Base-by-base conservation (phyloP, 1,140 invertebrate genomes). In the Temnothorax nylanderi region DNA sequence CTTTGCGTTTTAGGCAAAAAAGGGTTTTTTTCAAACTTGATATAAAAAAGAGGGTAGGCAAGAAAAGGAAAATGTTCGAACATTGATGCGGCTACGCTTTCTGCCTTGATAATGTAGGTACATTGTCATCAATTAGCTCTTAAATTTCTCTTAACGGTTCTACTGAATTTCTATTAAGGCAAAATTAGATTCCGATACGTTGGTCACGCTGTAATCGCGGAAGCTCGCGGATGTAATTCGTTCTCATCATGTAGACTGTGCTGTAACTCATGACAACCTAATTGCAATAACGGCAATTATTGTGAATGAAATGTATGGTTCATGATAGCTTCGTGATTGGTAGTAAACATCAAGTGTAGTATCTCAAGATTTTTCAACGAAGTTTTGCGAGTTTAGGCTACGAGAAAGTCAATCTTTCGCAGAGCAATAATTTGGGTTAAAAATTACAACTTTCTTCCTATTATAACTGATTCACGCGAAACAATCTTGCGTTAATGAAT, bases 221-320 rank as follows among this genome's bases (percentile, higher is more conserved):
- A 32, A 32, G 26, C 37, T n/a, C 75, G 21, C 41, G 65, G 41
- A 47, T 26, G 41, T 64, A 64, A 64, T 77, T 47, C 75, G 21
- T 32, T 77, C 37, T 64, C 75, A 64, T 77, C 37, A 64, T 77
- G 41, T 49, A 64, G 8, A 64, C 41, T 47, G 6, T 37, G 76
- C 58, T n/a, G n/a, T 64, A 78, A 65, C 41, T 64, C 75, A 78
- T 32, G 37, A 47, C 41, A 47, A 44, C 3, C 37, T 65, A 65
- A 78, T 78, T 78, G 58, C 60, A 49, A 76, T 62, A 77, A 77
- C 41, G 41, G 41, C 75, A 44, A 65, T 65, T 47, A 65, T 78
- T 26, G 11, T 16, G 76, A 65, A 47, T 78, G 26, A 78, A 78
- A 78, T 32, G 44, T 65, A 64, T n/a, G 41, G 41, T 5, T 51